These are phyloP conservation scores for Leucosticte australis DNA, from an alignment of 2,113 vertebrate species.

Conservation along the genomic window DNA sequence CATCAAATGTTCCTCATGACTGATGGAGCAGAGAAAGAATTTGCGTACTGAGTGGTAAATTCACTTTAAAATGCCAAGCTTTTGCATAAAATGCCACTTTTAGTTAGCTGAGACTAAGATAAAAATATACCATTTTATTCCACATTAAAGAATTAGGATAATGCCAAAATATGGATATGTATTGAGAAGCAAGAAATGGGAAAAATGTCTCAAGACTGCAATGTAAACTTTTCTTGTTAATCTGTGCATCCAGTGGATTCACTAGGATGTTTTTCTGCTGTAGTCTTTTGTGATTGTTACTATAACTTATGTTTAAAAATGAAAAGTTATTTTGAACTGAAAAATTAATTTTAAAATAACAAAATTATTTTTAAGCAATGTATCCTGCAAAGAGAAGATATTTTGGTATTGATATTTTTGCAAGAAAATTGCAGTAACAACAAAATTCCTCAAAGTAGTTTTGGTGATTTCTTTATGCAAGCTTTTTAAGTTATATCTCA, in stretches of 20 bases:
- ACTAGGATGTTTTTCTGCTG: neutral
- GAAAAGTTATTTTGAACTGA: neutral
- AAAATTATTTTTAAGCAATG: neutral
- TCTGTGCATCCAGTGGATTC: neutral
- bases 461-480: neutral
- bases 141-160: neutral
- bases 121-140: neutral
- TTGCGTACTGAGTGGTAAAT: neutral
- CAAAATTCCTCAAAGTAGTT: neutral
- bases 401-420: neutral
- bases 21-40: neutral
- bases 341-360: neutral
- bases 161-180: neutral
- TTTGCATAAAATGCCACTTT: neutral
- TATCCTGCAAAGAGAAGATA: neutral
- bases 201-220: neutral
- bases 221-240: neutral
- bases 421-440: neutral
- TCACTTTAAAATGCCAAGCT: neutral
- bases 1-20: neutral
- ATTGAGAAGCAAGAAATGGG: neutral
- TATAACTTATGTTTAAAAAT: neutral
- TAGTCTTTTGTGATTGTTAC: neutral
- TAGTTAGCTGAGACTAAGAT: neutral
- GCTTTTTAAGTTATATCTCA: neutral